phyloP scores from a whole-genome alignment of 1,140 invertebrate species.

The Nautilus pompilius region DNA sequence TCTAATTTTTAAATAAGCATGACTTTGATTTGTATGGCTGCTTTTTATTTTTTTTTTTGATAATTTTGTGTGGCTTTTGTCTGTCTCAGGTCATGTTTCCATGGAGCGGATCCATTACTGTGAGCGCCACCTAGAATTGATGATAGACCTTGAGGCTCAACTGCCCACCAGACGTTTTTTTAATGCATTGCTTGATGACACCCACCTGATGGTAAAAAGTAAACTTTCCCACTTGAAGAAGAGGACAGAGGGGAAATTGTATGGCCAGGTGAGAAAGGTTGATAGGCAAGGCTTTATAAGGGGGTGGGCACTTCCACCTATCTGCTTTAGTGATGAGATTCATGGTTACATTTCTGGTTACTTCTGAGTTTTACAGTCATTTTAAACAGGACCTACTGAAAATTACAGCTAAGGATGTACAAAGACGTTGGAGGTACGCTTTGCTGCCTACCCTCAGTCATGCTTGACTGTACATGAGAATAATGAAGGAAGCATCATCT shows the following conservation, averaged over 20 bases:
- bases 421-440: too few species aligned
- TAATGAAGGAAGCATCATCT: too few species aligned
- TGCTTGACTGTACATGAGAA: too few species aligned
- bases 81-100: constrained; percentile 58
- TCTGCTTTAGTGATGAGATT: too few species aligned
- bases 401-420: too few species aligned
- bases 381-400: too few species aligned
- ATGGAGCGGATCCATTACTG: constrained; percentile 75
- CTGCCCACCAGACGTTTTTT: constrained; percentile 94
- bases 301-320: too few species aligned
- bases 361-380: background rate
- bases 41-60: background rate
- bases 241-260: constrained; percentile 84
- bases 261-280: constrained; percentile 83
- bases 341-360: too few species aligned
- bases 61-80: background rate
- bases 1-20: too few species aligned
- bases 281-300: constrained; percentile 14
- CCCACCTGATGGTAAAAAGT: constrained; percentile 88
- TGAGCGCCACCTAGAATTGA: constrained; percentile 92
- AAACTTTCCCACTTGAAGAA: constrained; percentile 73
- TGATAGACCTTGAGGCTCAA: constrained; percentile 94
- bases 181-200: constrained; percentile 92
- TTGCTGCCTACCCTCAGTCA: too few species aligned
- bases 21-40: background rate